Base-by-base conservation (phyloP, 1,140 invertebrate genomes). In the Zaprionus vittiger region DNA sequence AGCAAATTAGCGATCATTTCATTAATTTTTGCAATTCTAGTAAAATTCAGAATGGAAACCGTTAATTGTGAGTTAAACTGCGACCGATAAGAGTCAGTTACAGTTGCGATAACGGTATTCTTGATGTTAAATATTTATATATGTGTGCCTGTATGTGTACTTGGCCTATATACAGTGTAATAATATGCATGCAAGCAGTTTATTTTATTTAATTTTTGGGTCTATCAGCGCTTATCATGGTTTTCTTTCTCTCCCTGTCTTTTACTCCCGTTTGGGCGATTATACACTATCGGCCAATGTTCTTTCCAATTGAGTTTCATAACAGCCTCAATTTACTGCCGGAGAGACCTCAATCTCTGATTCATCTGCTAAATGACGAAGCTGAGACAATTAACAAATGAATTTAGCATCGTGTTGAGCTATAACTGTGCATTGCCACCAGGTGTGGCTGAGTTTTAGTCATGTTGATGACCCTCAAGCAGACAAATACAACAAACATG, bases 361-460 rank as follows among this genome's bases (percentile, higher is more conserved):
- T 74, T 87, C 83, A 86, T 77, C 65, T 73, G 76, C 52, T 52
- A 17, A 81, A 69, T 77, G 73, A 87, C 69, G 26, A 20, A 83
- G 64, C 68, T 66, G 66, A 72, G 69, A 72, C 80, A 86, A 83
- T 86, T 87, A 86, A 80, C 77, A 80, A 72, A 71, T 69, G 66
- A 79, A 77, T 79, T 70, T 67, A n/a, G 26, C 55, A 17, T 47
- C n/a, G 41, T 38, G 12, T 15, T 38, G 5, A 41, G 17, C 20
- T 52, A 14, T 52, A 52, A 22, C 47, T 49, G 47, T 52, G 28
- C 28, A 14, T 24, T 22, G 20, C 20, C 47, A 24, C 11, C 47
- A 22, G 20, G 20, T 22, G 11, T 24, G 22, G 47, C 20, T 52
- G 20, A 52, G 20, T 6, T n/a, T 24, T 24, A 52, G 47, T 52